Evolutionary conservation across 1,140 invertebrate species (phyloP).

Genomic region (Yoshiicerus persimilis): DNA sequence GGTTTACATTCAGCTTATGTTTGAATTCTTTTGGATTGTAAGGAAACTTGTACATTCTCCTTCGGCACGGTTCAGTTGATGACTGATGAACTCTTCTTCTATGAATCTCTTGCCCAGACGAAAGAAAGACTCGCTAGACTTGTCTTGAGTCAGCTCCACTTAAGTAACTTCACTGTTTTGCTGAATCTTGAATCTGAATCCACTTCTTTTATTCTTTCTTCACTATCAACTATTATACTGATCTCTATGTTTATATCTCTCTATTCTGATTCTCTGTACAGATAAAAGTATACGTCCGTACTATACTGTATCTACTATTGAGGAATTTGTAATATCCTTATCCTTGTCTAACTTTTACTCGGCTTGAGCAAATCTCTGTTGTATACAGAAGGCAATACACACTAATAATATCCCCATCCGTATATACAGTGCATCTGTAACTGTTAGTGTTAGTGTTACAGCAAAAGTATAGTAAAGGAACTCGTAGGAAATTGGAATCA

Average conservation of each 20-base stretch:
- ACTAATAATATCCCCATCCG: no score
- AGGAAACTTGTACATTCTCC: neutral
- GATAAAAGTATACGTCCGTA: neutral
- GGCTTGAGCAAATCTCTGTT: no score
- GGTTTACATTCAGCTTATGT: neutral
- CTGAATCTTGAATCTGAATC: neutral
- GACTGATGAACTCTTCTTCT: constrained; percentile 34
- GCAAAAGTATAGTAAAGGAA: neutral
- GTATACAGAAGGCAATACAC: no score
- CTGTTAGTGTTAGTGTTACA: neutral
- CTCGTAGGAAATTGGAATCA: neutral
- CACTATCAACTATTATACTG: neutral
- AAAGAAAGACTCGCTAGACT: neutral
- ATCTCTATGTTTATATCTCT: neutral
- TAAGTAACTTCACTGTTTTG: neutral
- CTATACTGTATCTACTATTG: no score
- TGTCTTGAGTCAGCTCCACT: neutral
- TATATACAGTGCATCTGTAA: no score
- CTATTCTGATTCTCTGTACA: neutral
- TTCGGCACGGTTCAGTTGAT: constrained; percentile 32
- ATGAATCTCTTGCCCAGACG: neutral
- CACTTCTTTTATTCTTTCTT: neutral
- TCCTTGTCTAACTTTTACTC: no score
- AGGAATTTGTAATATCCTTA: neutral
- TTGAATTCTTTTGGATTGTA: neutral